These are phyloP conservation scores for Grammomys dolichurus DNA, from an alignment of 2,113 vertebrate genomes.

Conservation along the genomic window DNA sequence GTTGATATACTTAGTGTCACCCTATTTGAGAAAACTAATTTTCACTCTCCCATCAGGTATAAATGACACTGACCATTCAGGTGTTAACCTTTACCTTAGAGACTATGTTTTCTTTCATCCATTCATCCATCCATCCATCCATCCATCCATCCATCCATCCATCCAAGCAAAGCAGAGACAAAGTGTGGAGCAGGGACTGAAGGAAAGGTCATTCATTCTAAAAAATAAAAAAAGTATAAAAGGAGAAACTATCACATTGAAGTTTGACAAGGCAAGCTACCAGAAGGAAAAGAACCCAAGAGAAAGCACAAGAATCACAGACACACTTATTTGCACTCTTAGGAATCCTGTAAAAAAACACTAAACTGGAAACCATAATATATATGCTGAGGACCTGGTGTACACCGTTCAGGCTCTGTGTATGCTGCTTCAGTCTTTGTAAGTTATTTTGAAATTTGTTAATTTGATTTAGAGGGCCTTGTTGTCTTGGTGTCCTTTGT, in stretches of 20 bases:
- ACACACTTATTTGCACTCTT: neutral
- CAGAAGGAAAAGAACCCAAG: neutral
- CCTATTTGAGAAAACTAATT: neutral
- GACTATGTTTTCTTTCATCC: neutral
- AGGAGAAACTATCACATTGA: neutral
- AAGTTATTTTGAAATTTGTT: neutral
- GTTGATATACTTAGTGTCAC: neutral
- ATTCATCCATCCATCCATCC: neutral
- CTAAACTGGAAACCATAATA: neutral
- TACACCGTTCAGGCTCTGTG: neutral
- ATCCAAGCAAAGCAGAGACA: too few species aligned
- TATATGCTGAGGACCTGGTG: neutral
- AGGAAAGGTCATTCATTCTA: too few species aligned
- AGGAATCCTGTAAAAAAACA: neutral
- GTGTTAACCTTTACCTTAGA: neutral
- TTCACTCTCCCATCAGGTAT: neutral
- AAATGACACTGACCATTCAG: neutral
- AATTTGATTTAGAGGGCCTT: neutral
- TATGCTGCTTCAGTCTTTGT: neutral
- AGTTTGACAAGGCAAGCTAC: neutral
- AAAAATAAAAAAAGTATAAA: neutral
- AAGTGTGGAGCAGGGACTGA: too few species aligned
- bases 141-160: too few species aligned
- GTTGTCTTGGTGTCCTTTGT: neutral
- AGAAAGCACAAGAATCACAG: neutral